These are phyloP conservation scores for Syritta pipiens DNA, from an alignment of 2,888 invertebrate genomes.

Conservation along the genomic window DNA sequence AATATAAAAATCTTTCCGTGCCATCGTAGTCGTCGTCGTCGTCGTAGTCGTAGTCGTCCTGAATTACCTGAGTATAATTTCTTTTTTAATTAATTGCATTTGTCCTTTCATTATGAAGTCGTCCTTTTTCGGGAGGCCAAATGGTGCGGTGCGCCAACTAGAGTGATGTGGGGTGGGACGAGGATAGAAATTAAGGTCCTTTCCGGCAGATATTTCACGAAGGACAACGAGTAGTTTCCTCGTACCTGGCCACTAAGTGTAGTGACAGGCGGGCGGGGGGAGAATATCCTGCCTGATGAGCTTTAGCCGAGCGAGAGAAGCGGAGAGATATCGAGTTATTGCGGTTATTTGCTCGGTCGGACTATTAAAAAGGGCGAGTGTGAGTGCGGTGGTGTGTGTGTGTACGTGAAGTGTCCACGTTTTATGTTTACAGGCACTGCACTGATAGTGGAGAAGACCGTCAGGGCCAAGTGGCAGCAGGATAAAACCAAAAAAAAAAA, in stretches of 20 bases:
- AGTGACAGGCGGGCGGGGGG: not conserved
- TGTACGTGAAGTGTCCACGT: conserved; percentile 6
- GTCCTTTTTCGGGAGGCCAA: conserved; percentile 29
- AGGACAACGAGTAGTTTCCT: not conserved
- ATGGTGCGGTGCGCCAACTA: not conserved
- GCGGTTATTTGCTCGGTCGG: conserved; percentile 46
- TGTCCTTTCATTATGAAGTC: conserved; percentile 67
- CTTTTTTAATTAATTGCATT: conserved; percentile 69
- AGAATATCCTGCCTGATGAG: not conserved
- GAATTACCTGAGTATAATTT: conserved; percentile 68
- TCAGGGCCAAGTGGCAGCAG: conserved; percentile 22
- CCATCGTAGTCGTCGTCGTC: conserved; percentile 28
- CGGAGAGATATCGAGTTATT: conserved; percentile 60
- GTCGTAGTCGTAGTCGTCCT: conserved; percentile 12
- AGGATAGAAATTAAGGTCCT: conserved; percentile 52
- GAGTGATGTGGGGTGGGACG: not conserved
- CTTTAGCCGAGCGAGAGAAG: no score
- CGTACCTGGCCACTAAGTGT: not conserved
- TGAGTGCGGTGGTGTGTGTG: conserved; percentile 6
- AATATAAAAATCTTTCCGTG: conserved; percentile 45
- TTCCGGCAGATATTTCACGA: conserved; percentile 46
- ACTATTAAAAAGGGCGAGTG: conserved; percentile 20
- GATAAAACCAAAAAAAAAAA: not conserved
- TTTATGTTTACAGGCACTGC: conserved; percentile 34
- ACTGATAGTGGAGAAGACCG: conserved; percentile 14